Conservation (phyloP, 2,797 vertebrate species). For the Columba guinea region DNA sequence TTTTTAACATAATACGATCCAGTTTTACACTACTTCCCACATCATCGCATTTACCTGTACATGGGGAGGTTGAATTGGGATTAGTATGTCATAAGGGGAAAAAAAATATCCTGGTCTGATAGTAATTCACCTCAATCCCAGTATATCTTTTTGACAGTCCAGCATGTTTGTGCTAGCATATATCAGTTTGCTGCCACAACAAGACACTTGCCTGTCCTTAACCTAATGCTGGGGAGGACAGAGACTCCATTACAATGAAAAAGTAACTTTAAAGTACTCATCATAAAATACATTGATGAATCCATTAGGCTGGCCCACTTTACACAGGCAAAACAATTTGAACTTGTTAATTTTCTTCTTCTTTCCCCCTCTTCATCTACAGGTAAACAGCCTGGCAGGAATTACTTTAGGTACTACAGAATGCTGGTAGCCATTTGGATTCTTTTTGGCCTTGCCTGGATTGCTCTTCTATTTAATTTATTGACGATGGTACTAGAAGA, state of each 20-base stretch:
- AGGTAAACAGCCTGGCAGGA: conserved; percentile 56
- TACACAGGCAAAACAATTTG: neutral
- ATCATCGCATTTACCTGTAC: neutral
- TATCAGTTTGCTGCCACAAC: neutral
- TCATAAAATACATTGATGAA: neutral
- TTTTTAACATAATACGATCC: neutral
- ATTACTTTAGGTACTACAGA: conserved; percentile 60
- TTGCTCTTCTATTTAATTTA: conserved; percentile 74
- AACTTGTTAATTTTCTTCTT: neutral
- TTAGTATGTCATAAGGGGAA: neutral
- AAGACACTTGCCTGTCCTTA: neutral
- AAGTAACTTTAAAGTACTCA: neutral
- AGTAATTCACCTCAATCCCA: neutral
- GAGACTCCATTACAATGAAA: neutral
- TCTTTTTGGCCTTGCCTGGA: conserved; percentile 75
- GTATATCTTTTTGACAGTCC: neutral
- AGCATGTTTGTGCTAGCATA: neutral
- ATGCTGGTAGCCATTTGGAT: conserved; percentile 68
- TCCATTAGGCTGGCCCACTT: neutral
- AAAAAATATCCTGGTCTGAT: neutral
- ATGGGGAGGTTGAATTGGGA: neutral
- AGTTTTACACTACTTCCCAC: neutral
- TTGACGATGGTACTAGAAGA: conserved; percentile 68
- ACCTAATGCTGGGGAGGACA: neutral
- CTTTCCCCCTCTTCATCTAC: conserved; percentile 2